Evolutionary conservation across 23 tunicate species (phyloP).

Genomic region (Styela clava): DNA sequence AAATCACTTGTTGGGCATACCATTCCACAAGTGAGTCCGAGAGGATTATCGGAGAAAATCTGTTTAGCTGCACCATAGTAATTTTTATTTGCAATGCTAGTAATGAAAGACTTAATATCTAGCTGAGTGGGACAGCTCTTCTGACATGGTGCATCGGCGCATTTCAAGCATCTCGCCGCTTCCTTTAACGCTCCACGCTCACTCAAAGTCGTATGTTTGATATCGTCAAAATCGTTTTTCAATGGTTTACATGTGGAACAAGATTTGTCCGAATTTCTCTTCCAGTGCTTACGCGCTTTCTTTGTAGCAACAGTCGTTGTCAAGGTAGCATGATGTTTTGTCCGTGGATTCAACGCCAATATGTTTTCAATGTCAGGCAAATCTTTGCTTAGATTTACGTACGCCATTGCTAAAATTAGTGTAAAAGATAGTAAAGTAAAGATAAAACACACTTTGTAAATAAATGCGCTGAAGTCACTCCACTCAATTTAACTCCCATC

Average conservation of each 20-base stretch:
- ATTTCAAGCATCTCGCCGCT: slow-evolving; percentile 96
- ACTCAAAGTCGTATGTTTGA: slow-evolving; percentile 96
- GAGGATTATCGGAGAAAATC: slow-evolving; percentile 95
- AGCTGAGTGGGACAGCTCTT: slow-evolving; percentile 98
- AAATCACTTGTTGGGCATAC: slow-evolving; percentile 99
- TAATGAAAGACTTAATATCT: slow-evolving; percentile 89
- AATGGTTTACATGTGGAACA: slow-evolving; percentile 81
- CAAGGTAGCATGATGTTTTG: slow-evolving; percentile 66
- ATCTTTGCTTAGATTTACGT: slow-evolving; percentile 70
- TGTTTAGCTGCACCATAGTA: slow-evolving; percentile 97
- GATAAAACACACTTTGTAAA: no score
- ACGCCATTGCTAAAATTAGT: slow-evolving; percentile 4
- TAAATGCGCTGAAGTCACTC: no score
- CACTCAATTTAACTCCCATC: no score
- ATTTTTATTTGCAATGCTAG: slow-evolving; percentile 95
- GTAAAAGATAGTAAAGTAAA: no score
- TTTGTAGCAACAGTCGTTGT: slow-evolving; percentile 67
- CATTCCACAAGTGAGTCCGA: slow-evolving; percentile 99
- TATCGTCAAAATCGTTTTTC: slow-evolving; percentile 93
- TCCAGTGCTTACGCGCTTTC: slow-evolving; percentile 87
- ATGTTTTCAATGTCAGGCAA: slow-evolving; percentile 89
- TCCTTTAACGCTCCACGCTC: slow-evolving; percentile 96
- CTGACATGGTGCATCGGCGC: slow-evolving; percentile 99
- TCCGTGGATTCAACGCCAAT: slow-evolving; percentile 65
- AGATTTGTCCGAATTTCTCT: slow-evolving; percentile 88